A percentile compares a stretch with the other conserved stretches of the same genome.
Conservation (phyloP, 2,797 vertebrate species). For the Salmo trutta region DNA sequence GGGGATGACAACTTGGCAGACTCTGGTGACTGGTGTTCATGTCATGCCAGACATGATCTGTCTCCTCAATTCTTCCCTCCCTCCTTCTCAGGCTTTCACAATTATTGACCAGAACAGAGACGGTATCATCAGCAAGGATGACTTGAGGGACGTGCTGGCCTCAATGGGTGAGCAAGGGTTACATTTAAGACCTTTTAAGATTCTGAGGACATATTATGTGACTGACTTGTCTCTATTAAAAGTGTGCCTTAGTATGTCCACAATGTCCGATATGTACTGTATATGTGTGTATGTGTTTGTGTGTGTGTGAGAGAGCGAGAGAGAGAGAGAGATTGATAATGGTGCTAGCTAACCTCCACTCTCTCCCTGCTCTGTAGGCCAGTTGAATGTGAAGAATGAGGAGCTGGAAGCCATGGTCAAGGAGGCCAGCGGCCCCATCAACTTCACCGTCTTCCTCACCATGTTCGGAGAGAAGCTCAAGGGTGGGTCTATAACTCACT, state of each 20-base stretch:
- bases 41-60: not conserved
- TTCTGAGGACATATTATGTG: not conserved
- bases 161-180: conserved; percentile 75
- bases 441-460: conserved; percentile 84
- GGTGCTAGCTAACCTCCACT: not conserved
- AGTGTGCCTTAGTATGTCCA: not conserved
- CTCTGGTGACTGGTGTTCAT: not conserved
- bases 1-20: not conserved
- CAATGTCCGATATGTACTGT: not conserved
- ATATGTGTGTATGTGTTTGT: conserved; percentile 5
- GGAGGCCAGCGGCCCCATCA: conserved; percentile 81
- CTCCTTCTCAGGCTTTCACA: conserved; percentile 74
- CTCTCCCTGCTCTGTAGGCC: conserved; percentile 58
- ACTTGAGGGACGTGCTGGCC: conserved; percentile 80
- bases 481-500: conserved; percentile 57
- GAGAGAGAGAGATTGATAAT: not conserved
- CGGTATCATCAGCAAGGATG: conserved; percentile 84
- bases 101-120: conserved; percentile 85
- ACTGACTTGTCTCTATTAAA: not conserved
- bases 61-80: not conserved
- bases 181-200: not conserved
- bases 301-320: not conserved
- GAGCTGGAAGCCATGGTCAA: conserved; percentile 83
- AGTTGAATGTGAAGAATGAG: conserved; percentile 80
- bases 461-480: conserved; percentile 85